phyloP scores from a whole-genome alignment of 53 echinoderm and acorn worm genomes.

The Paracentrotus lividus region DNA sequence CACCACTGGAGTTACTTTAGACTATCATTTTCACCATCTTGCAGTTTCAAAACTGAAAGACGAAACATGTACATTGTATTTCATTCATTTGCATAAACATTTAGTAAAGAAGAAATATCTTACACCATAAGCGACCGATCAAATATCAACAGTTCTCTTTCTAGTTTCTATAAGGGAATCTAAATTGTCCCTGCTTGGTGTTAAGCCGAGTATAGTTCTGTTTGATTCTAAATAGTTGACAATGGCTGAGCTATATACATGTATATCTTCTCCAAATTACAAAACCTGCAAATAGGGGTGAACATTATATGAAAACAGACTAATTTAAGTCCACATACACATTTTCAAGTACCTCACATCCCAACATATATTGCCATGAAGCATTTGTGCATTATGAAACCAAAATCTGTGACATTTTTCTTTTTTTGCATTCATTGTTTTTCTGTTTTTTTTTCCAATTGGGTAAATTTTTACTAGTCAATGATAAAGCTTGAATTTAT shows the following conservation, averaged over 20 bases:
- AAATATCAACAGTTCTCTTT: background rate
- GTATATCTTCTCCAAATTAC: background rate
- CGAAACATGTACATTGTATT: background rate
- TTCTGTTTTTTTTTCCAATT: background rate
- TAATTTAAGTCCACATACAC: background rate
- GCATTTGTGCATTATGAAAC: background rate
- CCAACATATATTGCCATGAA: background rate
- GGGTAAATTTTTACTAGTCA: too few relatives aligned
- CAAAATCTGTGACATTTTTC: background rate
- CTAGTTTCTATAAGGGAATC: background rate
- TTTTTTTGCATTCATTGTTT: background rate
- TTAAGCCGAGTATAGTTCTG: background rate
- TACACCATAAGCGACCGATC: background rate
- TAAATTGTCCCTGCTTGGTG: background rate
- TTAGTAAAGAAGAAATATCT: constrained; percentile 20
- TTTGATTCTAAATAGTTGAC: background rate
- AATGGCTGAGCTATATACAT: background rate
- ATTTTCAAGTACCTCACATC: background rate
- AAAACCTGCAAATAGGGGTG: background rate
- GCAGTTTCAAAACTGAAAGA: background rate
- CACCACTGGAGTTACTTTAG: background rate
- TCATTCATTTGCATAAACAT: constrained; percentile 37
- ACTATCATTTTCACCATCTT: background rate
- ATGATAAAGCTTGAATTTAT: too few relatives aligned
- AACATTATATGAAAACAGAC: too few relatives aligned